Conservation (phyloP, 2,888 invertebrate species). For the Cinara cedri region DNA sequence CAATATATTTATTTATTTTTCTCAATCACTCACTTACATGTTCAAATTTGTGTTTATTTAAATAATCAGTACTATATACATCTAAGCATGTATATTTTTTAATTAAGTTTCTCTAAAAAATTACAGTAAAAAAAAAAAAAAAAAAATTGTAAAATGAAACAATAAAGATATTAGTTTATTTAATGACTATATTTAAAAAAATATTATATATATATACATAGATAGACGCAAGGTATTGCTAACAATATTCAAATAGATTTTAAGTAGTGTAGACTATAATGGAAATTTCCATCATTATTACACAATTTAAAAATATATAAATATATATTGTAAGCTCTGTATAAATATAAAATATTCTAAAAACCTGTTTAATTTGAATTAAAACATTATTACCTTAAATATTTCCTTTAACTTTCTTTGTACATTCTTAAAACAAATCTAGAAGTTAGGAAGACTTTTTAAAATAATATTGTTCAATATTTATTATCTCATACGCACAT, state of each 20-base stretch:
- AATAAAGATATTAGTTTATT: constrained; percentile 18
- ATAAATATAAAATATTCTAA: constrained; percentile 15
- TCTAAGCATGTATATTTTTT: constrained; percentile 53
- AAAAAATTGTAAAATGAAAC: constrained; percentile 36
- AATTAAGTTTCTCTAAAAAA: constrained; percentile 53
- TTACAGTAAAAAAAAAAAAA: constrained; percentile 41
- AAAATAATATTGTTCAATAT: constrained; percentile 40
- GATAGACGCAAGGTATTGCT: background rate
- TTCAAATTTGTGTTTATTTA: constrained; percentile 47
- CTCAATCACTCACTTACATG: constrained; percentile 40
- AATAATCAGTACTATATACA: constrained; percentile 54
- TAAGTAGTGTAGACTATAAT: background rate
- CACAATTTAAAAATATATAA: background rate
- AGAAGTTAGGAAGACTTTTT: constrained; percentile 49
- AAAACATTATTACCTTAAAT: constrained; percentile 51
- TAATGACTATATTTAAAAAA: background rate
- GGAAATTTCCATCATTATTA: background rate
- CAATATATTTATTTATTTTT: background rate
- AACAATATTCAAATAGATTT: constrained; percentile 14
- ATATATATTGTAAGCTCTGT: background rate
- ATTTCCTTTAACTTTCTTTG: constrained; percentile 53
- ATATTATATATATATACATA: constrained; percentile 13
- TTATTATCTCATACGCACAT: background rate
- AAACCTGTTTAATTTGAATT: constrained; percentile 27
- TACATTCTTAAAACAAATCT: constrained; percentile 56